Conservation (phyloP, 64 coral and sea anemone genomes). For the Porites lutea region DNA sequence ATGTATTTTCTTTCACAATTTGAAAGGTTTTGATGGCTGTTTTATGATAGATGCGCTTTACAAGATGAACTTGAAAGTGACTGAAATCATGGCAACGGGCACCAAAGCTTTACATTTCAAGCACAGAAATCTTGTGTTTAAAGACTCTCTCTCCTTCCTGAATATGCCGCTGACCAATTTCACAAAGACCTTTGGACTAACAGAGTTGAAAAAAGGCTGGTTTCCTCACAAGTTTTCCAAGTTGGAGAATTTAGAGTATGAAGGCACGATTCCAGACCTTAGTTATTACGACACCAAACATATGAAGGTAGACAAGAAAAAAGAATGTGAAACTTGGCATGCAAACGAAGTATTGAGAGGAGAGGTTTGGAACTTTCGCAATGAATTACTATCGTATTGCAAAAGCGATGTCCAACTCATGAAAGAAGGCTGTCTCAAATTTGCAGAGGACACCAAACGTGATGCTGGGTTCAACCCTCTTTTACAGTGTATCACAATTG, state of each 20-base stretch:
- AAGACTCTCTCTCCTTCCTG: conserved; percentile 41
- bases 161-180: not conserved
- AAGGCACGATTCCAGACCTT: not conserved
- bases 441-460: not conserved
- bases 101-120: not conserved
- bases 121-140: not conserved
- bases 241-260: not conserved
- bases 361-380: not conserved
- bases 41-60: not conserved
- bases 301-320: not conserved
- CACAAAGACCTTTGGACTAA: conserved; percentile 1
- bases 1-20: not conserved
- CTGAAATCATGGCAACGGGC: not conserved
- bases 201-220: conserved; percentile 26
- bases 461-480: conserved; percentile 1
- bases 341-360: too few relatives aligned
- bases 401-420: not conserved
- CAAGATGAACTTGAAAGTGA: too few relatives aligned
- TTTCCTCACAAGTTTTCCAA: conserved; percentile 80
- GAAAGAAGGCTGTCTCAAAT: not conserved
- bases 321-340: conserved; percentile 20
- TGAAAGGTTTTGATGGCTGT: not conserved
- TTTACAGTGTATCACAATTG: conserved; percentile 10
- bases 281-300: conserved; percentile 10
- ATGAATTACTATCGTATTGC: conserved; percentile 8